Evolutionary conservation across 2,113 vertebrate species (phyloP).

Genomic region (Stomatorhinus ivindoensis): DNA sequence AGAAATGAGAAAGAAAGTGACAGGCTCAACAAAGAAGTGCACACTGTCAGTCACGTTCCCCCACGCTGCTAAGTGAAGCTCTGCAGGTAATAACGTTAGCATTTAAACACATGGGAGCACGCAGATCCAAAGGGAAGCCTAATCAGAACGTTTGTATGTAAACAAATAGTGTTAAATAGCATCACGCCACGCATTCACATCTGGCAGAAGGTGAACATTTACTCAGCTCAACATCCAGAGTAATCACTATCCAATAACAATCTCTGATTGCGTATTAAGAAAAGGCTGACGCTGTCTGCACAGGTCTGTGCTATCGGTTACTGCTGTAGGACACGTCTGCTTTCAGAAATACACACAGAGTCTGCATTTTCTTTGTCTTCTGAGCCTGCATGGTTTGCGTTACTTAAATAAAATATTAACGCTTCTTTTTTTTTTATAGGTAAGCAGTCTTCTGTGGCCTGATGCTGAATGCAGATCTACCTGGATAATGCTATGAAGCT

Average conservation of each 20-base stretch:
- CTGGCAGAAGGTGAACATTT: constrained; percentile 6
- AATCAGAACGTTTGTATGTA: constrained; percentile 11
- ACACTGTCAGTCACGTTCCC: neutral
- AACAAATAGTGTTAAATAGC: constrained; percentile 15
- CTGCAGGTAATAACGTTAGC: neutral
- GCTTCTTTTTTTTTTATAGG: neutral
- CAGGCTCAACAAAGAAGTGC: neutral
- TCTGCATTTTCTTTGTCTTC: constrained; percentile 1
- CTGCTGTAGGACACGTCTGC: neutral
- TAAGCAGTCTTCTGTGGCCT: neutral
- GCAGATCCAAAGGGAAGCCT: neutral
- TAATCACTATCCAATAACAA: neutral
- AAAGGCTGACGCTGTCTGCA: neutral
- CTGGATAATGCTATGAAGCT: neutral
- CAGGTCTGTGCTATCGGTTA: neutral
- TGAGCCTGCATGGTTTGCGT: neutral
- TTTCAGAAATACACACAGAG: constrained; percentile 4
- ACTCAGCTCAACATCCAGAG: neutral
- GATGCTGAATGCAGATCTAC: neutral
- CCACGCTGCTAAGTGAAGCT: neutral
- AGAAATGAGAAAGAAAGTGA: neutral
- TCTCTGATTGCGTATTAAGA: constrained; percentile 2
- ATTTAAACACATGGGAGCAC: neutral
- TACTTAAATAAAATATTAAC: neutral
- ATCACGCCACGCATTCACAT: neutral